Conservation (phyloP, 2,113 vertebrate genomes). For the Colossoma macropomum region DNA sequence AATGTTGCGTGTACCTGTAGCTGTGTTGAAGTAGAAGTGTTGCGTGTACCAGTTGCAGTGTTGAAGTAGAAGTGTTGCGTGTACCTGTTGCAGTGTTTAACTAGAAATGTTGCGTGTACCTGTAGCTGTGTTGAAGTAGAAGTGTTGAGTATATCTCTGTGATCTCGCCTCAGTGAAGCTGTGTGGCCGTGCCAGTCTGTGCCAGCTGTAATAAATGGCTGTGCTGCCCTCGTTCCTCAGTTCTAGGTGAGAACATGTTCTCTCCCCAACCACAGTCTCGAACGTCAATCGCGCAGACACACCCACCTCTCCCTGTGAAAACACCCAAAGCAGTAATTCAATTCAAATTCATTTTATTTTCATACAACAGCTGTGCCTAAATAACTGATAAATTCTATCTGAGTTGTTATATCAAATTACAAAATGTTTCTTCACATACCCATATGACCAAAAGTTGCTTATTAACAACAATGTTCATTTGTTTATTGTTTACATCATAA, state of each 20-base stretch:
- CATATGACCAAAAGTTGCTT: too few species aligned
- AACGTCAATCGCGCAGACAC: conserved; percentile 83
- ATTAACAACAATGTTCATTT: too few species aligned
- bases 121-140: conserved; percentile 48
- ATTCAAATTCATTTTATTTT: not conserved
- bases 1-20: conserved; percentile 5
- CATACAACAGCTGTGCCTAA: too few species aligned
- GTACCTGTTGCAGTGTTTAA: too few species aligned
- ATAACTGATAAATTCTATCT: too few species aligned
- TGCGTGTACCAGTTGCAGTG: too few species aligned
- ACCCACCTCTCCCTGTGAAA: conserved; percentile 79
- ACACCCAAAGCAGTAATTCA: not conserved
- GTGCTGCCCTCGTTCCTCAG: conserved; percentile 87
- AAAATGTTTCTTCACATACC: too few species aligned
- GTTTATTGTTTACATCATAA: too few species aligned
- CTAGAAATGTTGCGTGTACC: conserved; percentile 27
- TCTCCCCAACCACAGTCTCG: conserved; percentile 80
- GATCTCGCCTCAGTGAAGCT: conserved; percentile 65
- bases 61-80: too few species aligned
- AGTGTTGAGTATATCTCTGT: conserved; percentile 41
- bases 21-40: too few species aligned
- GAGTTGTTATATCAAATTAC: too few species aligned
- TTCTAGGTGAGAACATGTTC: conserved; percentile 76
- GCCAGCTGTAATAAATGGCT: conserved; percentile 88
- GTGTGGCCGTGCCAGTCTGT: conserved; percentile 68